These are phyloP conservation scores for Rachycentron canadum DNA, from an alignment of 2,797 vertebrate genomes.

Conservation along the genomic window DNA sequence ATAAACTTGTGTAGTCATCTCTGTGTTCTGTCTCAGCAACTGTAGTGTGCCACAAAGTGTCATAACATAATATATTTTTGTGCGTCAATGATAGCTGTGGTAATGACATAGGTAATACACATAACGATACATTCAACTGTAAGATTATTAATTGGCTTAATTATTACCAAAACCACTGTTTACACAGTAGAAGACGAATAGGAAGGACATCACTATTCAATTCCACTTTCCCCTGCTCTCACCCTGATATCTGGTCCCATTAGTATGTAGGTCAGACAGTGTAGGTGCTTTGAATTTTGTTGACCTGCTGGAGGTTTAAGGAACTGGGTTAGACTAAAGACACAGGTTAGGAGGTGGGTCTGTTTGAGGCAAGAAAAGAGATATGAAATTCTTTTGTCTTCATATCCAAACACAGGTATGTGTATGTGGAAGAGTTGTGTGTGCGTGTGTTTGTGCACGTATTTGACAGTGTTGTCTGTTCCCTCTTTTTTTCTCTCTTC, in stretches of 20 bases:
- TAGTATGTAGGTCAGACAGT: constrained; percentile 43
- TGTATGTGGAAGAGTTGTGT: constrained; percentile 51
- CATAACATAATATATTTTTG: constrained; percentile 14
- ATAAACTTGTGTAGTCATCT: constrained; percentile 59
- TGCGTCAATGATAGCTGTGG: constrained; percentile 7
- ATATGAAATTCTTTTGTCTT: constrained; percentile 71
- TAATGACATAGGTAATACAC: constrained; percentile 7
- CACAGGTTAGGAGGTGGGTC: constrained; percentile 51
- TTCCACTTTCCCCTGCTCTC: constrained; percentile 9
- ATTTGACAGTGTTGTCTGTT: constrained; percentile 71
- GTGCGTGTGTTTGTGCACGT: constrained; percentile 56
- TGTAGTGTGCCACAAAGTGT: constrained; percentile 9
- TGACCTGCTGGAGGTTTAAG: constrained; percentile 52
- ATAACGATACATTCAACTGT: constrained; percentile 8
- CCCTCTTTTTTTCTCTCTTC: constrained; percentile 56
- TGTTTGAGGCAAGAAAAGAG: constrained; percentile 56
- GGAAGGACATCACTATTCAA: not conserved
- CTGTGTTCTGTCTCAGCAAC: constrained; percentile 27
- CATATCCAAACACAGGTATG: constrained; percentile 71
- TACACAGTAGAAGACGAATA: not conserved
- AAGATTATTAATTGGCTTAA: constrained; percentile 20
- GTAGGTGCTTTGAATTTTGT: constrained; percentile 26
- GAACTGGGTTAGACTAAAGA: constrained; percentile 58
- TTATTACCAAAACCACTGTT: constrained; percentile 10
- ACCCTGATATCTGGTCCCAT: constrained; percentile 17